Percentiles rank a stretch among this genome's conserved stretches.
phyloP scores from a whole-genome alignment of 2,113 vertebrate genomes.

The Tachycineta bicolor region DNA sequence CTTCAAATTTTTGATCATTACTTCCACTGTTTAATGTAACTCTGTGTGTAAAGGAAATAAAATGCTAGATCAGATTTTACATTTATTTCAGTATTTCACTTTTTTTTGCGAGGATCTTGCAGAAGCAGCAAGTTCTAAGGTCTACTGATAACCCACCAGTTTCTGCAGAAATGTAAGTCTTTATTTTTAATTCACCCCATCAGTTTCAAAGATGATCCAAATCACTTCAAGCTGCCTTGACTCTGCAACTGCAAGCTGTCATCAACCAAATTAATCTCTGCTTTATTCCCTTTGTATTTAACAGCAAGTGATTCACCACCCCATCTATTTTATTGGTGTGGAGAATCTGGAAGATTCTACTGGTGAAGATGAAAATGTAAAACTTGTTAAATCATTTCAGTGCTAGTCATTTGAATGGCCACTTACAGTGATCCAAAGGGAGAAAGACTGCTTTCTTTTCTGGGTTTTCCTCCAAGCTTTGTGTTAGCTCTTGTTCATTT shows the following conservation, averaged over 20 bases:
- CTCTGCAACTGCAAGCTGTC: background rate
- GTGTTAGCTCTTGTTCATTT: background rate
- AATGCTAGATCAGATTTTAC: background rate
- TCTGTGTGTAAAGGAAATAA: background rate
- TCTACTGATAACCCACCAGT: background rate
- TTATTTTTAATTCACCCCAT: background rate
- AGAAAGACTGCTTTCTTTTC: background rate
- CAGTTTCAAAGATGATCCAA: background rate
- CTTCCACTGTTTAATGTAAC: background rate
- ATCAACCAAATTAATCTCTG: background rate
- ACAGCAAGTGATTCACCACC: background rate
- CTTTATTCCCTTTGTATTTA: background rate
- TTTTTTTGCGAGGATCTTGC: background rate
- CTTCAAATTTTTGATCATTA: background rate
- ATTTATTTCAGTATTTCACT: background rate
- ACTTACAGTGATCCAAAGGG: background rate
- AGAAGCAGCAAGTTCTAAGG: background rate
- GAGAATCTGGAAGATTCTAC: constrained; percentile 5
- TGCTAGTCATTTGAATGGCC: background rate
- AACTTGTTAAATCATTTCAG: background rate
- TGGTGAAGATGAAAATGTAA: background rate
- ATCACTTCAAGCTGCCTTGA: background rate
- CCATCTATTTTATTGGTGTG: background rate
- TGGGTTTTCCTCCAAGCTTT: background rate
- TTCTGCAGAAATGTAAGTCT: background rate